Evolutionary conservation across 2,113 vertebrate genomes (phyloP).

Genomic region (Athene noctua): DNA sequence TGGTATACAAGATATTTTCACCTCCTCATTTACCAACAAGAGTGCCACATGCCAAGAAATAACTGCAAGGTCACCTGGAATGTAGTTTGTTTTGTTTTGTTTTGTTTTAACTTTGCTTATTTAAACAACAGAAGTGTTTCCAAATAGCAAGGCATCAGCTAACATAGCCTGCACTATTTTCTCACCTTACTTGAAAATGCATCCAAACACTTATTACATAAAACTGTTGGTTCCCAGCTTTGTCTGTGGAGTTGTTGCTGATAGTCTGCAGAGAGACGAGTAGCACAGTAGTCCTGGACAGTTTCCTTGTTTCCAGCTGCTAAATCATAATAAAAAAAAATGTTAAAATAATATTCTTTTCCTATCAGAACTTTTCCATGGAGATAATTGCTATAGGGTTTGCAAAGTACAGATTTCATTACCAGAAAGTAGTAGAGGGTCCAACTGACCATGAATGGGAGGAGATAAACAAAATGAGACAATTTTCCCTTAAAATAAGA

Average conservation of each 20-base stretch:
- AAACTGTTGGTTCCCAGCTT: background rate
- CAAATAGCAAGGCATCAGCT: background rate
- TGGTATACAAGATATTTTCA: background rate
- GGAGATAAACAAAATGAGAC: background rate
- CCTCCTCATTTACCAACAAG: background rate
- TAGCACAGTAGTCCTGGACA: background rate
- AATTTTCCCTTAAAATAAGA: background rate
- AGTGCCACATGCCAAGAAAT: background rate
- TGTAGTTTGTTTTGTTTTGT: too few species aligned
- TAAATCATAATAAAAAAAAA: background rate
- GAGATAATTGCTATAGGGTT: background rate
- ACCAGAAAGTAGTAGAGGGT: background rate
- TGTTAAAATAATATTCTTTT: background rate
- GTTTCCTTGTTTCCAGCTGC: background rate
- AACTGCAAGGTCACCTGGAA: background rate
- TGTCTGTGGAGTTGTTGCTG: background rate
- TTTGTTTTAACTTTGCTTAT: background rate
- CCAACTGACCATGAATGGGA: background rate
- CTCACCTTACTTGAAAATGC: background rate
- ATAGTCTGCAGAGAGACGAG: background rate
- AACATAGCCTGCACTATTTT: background rate
- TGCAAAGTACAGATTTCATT: background rate
- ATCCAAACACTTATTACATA: background rate
- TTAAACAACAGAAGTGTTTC: background rate
- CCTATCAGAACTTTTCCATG: background rate